Base-by-base conservation (phyloP, 2,113 vertebrate species). In the Fregetta grallaria region DNA sequence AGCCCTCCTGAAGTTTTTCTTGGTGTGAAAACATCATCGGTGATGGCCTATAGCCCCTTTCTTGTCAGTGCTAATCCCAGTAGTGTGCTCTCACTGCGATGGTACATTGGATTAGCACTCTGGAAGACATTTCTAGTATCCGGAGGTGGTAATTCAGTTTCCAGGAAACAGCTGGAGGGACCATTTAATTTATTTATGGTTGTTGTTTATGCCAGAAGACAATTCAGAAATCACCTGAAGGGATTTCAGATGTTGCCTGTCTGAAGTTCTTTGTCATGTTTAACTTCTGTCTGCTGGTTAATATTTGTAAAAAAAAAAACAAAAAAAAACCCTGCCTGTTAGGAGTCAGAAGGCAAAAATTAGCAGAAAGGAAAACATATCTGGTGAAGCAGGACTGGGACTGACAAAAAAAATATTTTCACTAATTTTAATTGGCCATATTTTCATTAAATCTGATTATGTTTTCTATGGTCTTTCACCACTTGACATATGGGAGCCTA, bases 391-490 rank as follows among this genome's bases (percentile, higher is more conserved):
- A 86, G 63, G 16, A 59, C 18, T 17, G 3, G 11, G 19, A 58
- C 1, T 44, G 7, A 10, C 50, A 68, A 83, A 62, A 49, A 13
- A n/a, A 3, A 13, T 8, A 9, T 23, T 53, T 40, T 58, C 40
- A 71, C 9, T 76, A n/a, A 56, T 91, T 87, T 93, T 70, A 53
- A 63, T 90, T 92, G 16, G 32, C 27, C 26, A 36, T 61, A 70
- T 88, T 86, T 72, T 94, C n/a, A 70, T 91, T 78, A 83, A 85
- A 86, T 91, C 36, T 40, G 74, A 92, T 84, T 91, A 74, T 2
- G 5, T 91, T 95, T 96, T 86, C 80, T 86, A 8, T 96, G 65
- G 53, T 83, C 66, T 96, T 96, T 95, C 65, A 95, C 86, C 85
- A 42, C 71, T 77, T 95, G 82, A 66, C 88, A 91, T 80, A 61